Base-by-base conservation (phyloP, 2,797 vertebrate genomes). In the Gorsachius magnificus region DNA sequence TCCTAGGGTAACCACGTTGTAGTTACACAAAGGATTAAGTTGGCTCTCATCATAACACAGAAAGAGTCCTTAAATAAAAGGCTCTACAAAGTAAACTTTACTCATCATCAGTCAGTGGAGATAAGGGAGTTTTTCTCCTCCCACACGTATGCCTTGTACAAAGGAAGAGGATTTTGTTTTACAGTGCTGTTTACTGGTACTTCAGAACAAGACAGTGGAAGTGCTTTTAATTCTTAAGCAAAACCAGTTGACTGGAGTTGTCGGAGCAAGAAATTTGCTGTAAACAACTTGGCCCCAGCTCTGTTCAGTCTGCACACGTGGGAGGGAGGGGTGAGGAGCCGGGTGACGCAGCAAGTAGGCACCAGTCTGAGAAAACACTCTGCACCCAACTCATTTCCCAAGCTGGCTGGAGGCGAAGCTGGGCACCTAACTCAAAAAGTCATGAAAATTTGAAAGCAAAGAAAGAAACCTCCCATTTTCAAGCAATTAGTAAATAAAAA, bases 131-230 rank as follows among this genome's bases (percentile, higher is more conserved):
- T 56, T 76, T 24, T 72, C 36, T 65, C 74, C 88, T 92, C 66
- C 65, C 51, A 10, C 1, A 0, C 0, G 1, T 22, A 5, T 3
- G 19, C n/a, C 31, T 24, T 13, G 35, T 15, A 25, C 33, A 25
- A 51, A 64, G 78, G 78, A 91, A 5, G 11, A 19, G 60, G 60
- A 50, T 29, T 87, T 80, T 80, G 78, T 16, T 31, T 54, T 72
- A 79, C 36, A 58, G 51, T 63, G 16, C 48, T 68, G 72, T 20
- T 41, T 19, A 53, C 31, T 36, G 24, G 41, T 53, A 64, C 43
- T 92, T 71, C 35, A 81, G 29, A 53, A 21, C 56, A 57, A 22
- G 90, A 57, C 26, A 38, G 22, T 18, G 31, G 29, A 80, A 94
- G n/a, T 33, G n/a, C 15, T 70, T 70, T 41, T 25, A 51, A 11